A percentile compares a stretch with the other conserved stretches of the same genome.
Conservation (phyloP, 2,113 vertebrate genomes). For the Labeo catla region DNA sequence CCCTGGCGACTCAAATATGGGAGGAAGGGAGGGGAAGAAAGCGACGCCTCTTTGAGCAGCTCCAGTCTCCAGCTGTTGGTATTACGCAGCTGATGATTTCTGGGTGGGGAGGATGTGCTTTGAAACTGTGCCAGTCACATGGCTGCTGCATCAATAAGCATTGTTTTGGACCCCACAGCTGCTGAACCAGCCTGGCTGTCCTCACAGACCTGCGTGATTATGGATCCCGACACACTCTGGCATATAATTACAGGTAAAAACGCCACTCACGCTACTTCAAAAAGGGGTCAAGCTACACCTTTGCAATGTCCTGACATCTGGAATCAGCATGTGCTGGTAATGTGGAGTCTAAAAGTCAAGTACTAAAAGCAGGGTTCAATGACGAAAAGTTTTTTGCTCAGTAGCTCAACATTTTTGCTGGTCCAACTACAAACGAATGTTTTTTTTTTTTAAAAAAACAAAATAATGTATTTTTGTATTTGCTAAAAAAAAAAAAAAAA, state of each 20-base stretch:
- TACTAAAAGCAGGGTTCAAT: neutral
- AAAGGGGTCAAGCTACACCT: neutral
- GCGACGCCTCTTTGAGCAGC: constrained; percentile 33
- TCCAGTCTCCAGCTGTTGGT: constrained; percentile 56
- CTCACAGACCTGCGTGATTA: constrained; percentile 9
- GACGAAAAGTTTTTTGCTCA: neutral
- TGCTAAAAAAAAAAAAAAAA: no score
- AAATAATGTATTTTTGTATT: no score
- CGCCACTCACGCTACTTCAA: neutral
- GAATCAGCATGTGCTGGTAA: neutral
- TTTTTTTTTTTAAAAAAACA: neutral
- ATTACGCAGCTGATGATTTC: constrained; percentile 1
- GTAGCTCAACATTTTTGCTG: neutral
- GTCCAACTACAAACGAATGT: neutral
- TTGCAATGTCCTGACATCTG: neutral
- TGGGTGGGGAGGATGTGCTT: constrained; percentile 46
- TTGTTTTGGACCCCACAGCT: constrained; percentile 14
- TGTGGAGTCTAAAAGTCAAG: neutral
- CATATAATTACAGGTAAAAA: neutral
- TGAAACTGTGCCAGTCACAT: constrained; percentile 45
- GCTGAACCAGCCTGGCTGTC: constrained; percentile 1
- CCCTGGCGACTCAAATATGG: constrained; percentile 13
- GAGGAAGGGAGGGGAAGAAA: constrained; percentile 17
- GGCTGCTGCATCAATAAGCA: constrained; percentile 27
- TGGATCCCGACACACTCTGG: neutral